Conservation (phyloP, 2,113 vertebrate species). For the Amazona vittata region DNA sequence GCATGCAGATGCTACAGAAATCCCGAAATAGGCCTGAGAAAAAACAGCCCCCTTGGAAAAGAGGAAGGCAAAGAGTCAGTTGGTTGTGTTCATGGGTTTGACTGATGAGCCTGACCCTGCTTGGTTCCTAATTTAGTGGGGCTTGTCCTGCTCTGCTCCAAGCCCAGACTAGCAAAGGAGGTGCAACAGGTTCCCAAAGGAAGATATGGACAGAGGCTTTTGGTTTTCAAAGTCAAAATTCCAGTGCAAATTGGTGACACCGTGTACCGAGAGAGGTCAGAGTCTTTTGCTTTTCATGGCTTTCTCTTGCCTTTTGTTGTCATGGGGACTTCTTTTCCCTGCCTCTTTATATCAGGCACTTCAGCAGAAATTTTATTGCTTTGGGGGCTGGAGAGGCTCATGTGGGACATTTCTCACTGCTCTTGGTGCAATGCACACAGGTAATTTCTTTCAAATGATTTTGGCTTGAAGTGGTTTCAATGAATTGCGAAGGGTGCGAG, state of each 20-base stretch:
- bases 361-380: conserved; percentile 78
- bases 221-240: conserved; percentile 37
- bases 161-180: not conserved
- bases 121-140: not conserved
- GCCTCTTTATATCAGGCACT: conserved; percentile 69
- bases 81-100: not conserved
- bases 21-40: not conserved
- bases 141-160: not conserved
- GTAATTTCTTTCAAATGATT: conserved; percentile 76
- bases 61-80: not conserved
- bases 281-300: conserved; percentile 37
- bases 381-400: conserved; percentile 56
- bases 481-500: conserved; percentile 52
- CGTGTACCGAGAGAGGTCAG: conserved; percentile 8
- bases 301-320: conserved; percentile 66
- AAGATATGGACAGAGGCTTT: not conserved
- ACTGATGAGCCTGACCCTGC: not conserved
- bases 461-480: conserved; percentile 76
- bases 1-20: not conserved
- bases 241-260: conserved; percentile 38
- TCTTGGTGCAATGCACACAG: conserved; percentile 33
- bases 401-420: conserved; percentile 69
- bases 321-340: conserved; percentile 70
- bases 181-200: not conserved
- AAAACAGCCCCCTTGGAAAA: not conserved